Evolutionary conservation across 64 coral and sea anemone genomes (phyloP).

Genomic region (Astreopora myriophthalma): DNA sequence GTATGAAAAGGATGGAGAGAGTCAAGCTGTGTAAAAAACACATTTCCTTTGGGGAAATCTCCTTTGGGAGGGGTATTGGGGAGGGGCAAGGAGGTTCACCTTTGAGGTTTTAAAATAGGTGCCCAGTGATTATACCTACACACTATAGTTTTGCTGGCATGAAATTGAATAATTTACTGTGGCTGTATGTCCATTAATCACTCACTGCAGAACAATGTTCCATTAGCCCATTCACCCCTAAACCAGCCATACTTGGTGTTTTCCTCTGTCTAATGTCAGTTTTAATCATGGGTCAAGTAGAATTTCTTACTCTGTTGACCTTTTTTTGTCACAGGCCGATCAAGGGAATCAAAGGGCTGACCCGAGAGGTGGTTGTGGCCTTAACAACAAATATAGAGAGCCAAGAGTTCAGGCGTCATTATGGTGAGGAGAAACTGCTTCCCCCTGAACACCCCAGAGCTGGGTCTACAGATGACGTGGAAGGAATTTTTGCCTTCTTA

Average conservation of each 20-base stretch:
- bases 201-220: background rate
- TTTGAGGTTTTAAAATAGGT: too few relatives aligned
- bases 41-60: too few relatives aligned
- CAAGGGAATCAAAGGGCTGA: constrained; percentile 57
- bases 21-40: too few relatives aligned
- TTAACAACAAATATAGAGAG: constrained; percentile 36
- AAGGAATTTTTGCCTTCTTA: constrained; percentile 23
- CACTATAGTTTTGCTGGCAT: background rate
- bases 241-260: background rate
- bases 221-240: too few relatives aligned
- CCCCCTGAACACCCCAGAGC: constrained; percentile 44
- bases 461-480: constrained; percentile 52
- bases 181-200: background rate
- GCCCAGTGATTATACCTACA: background rate
- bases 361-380: constrained; percentile 45
- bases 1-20: too few relatives aligned
- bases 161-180: background rate
- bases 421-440: background rate
- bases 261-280: background rate
- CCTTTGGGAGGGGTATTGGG: too few relatives aligned
- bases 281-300: background rate
- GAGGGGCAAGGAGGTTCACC: too few relatives aligned
- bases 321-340: constrained; percentile 25
- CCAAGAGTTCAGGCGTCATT: background rate
- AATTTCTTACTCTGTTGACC: background rate